phyloP scores from a whole-genome alignment of 2,888 invertebrate genomes.

The Eucera pruinosa region DNA sequence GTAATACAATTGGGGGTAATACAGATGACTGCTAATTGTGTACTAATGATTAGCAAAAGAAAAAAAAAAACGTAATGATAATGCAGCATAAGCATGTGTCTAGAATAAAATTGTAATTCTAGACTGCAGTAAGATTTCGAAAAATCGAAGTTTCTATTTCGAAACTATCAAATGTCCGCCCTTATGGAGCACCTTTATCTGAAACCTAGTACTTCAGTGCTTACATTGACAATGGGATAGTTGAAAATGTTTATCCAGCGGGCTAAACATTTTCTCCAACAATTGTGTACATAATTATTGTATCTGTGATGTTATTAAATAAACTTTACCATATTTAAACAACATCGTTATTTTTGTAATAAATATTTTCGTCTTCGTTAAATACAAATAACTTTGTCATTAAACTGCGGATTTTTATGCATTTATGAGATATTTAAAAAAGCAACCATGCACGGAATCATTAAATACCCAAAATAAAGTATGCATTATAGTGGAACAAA shows the following conservation, averaged over 20 bases:
- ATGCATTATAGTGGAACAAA: too few species aligned
- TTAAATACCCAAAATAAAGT: too few species aligned
- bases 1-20: constrained; percentile 66
- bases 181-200: constrained; percentile 74
- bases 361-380: not conserved
- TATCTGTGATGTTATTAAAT: constrained; percentile 84
- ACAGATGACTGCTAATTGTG: constrained; percentile 48
- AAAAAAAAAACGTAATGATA: constrained; percentile 20
- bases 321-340: constrained; percentile 83
- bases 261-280: constrained; percentile 69
- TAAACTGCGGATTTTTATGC: too few species aligned
- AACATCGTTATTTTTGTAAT: constrained; percentile 15
- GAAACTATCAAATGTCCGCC: constrained; percentile 69
- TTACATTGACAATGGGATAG: constrained; percentile 76
- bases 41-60: constrained; percentile 49
- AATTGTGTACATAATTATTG: constrained; percentile 83
- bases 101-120: constrained; percentile 57
- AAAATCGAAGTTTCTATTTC: constrained; percentile 57
- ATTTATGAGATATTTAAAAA: too few species aligned
- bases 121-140: constrained; percentile 57
- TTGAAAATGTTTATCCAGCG: constrained; percentile 58
- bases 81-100: constrained; percentile 39
- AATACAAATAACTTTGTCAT: too few species aligned
- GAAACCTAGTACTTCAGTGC: constrained; percentile 80
- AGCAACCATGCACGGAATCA: too few species aligned